Percentiles rank a stretch among this genome's conserved stretches.
Evolutionary conservation across 2,113 vertebrate species (phyloP).

Genomic region (Rhabdomys dilectus): DNA sequence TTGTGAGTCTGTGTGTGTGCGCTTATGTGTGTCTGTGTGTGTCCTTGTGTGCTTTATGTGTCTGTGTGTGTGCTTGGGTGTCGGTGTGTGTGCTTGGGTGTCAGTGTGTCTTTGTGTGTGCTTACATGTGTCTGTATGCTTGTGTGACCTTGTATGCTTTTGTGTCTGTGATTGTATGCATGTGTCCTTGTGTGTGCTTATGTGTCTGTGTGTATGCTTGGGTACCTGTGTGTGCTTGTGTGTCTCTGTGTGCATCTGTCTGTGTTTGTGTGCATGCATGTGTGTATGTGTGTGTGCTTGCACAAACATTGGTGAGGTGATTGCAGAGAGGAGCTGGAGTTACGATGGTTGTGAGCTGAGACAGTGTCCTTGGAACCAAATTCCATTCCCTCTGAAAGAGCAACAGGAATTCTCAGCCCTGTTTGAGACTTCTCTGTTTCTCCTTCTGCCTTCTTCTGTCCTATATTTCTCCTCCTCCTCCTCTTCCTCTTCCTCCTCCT

Average conservation of each 20-base stretch:
- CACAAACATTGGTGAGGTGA: not conserved
- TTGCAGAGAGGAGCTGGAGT: too few relatives aligned
- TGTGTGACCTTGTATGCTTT: too few relatives aligned
- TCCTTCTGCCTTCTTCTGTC: not conserved
- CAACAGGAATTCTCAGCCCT: too few relatives aligned
- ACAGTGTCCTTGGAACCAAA: not conserved
- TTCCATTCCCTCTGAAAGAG: not conserved
- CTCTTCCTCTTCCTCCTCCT: too few relatives aligned
- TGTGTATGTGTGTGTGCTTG: not conserved
- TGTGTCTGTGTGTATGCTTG: too few relatives aligned
- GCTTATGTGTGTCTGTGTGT: too few relatives aligned
- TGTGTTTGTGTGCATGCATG: not conserved
- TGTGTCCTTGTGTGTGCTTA: not conserved
- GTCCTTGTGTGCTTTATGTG: not conserved
- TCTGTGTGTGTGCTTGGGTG: not conserved
- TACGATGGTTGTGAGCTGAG: not conserved
- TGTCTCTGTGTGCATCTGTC: not conserved
- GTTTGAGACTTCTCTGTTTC: not conserved
- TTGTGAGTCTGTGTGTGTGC: too few relatives aligned
- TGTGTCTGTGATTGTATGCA: not conserved
- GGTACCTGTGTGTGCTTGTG: too few relatives aligned
- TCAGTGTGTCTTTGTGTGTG: too few relatives aligned
- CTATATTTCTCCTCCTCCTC: not conserved
- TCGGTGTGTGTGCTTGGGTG: too few relatives aligned
- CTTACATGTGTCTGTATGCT: too few relatives aligned